Percentiles rank a stretch among this genome's conserved stretches.
These are phyloP conservation scores for Bradynema listronoti DNA, from an alignment of 1,140 invertebrate genomes.

Conservation along the genomic window DNA sequence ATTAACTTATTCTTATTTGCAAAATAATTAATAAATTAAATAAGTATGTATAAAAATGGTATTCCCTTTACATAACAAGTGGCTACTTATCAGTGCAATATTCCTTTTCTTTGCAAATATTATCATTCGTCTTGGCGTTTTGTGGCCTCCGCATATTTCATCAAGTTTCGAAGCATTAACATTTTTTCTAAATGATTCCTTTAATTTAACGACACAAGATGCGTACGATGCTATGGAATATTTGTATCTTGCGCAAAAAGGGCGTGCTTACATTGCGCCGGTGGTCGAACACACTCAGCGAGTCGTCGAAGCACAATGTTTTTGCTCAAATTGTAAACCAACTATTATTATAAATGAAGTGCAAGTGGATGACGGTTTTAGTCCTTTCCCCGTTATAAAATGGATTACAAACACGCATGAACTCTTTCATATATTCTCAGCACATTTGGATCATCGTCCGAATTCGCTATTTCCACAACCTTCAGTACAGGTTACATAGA, in stretches of 20 bases:
- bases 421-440: constrained; percentile 15
- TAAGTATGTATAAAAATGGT: too few relatives aligned
- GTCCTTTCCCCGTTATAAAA: background rate
- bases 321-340: background rate
- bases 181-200: background rate
- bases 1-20: too few relatives aligned
- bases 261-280: background rate
- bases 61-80: too few relatives aligned
- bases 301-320: background rate
- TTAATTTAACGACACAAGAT: background rate
- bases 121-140: too few relatives aligned
- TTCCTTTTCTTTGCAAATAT: too few relatives aligned
- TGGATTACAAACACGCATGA: constrained; percentile 19
- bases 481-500: background rate
- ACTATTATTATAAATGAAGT: too few relatives aligned
- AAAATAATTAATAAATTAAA: too few relatives aligned
- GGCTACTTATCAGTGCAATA: too few relatives aligned
- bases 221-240: constrained; percentile 3
- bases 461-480: constrained; percentile 12
- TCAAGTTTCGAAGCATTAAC: too few relatives aligned
- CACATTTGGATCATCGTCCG: constrained; percentile 14
- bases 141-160: too few relatives aligned
- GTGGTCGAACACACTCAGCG: background rate
- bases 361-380: too few relatives aligned
- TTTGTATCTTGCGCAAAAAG: constrained; percentile 5